A percentile compares a stretch with the other conserved stretches of the same genome.
These are phyloP conservation scores for Musca domestica DNA, from an alignment of 1,140 invertebrate genomes.

Conservation along the genomic window DNA sequence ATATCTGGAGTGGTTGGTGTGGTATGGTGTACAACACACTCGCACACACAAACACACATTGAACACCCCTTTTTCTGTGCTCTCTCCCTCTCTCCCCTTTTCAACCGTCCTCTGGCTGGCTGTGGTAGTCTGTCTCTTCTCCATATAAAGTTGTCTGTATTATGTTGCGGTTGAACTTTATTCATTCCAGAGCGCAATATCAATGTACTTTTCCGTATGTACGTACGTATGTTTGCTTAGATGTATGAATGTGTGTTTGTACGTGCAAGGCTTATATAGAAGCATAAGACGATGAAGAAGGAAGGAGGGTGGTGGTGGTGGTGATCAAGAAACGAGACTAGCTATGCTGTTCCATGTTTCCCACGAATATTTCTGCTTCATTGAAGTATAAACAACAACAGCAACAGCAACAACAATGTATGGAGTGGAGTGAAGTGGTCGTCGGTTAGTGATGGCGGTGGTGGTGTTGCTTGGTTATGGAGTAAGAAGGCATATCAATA, in stretches of 20 bases:
- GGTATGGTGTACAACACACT: too few species aligned
- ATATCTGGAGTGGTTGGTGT: too few species aligned
- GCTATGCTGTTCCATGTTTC: conserved; percentile 5
- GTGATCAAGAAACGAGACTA: too few species aligned
- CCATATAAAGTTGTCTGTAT: background rate
- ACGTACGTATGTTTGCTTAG: too few species aligned
- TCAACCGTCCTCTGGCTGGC: too few species aligned
- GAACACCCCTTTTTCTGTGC: background rate
- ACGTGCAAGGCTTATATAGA: too few species aligned
- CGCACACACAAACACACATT: too few species aligned
- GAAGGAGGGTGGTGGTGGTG: too few species aligned
- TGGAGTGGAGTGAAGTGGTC: background rate
- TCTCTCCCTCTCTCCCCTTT: background rate
- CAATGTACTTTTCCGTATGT: too few species aligned
- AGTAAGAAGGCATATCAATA: background rate
- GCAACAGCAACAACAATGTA: background rate
- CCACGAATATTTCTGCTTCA: conserved; percentile 21
- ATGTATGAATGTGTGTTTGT: too few species aligned
- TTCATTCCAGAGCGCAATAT: background rate
- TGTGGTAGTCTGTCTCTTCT: background rate
- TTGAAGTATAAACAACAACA: conserved; percentile 9
- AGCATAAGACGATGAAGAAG: conserved; percentile 4
- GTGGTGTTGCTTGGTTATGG: background rate
- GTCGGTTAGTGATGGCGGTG: background rate
- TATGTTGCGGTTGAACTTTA: conserved; percentile 14